A percentile compares a stretch with the other conserved stretches of the same genome.
Conservation (phyloP, 1,140 invertebrate species). For the Caenorhabditis remanei region DNA sequence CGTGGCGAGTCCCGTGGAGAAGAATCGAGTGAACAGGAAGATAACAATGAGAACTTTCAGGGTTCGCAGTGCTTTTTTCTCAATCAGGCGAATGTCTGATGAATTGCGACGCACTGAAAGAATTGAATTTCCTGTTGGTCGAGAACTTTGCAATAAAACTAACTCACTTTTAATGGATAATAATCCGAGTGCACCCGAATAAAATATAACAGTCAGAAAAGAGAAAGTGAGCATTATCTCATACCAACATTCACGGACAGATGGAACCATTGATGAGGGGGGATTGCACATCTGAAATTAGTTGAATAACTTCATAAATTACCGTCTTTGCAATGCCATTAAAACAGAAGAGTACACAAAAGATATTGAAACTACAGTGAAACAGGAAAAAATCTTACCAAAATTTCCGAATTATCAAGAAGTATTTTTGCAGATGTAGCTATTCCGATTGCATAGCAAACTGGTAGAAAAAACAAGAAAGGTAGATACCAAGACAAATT, state of each 20-base stretch:
- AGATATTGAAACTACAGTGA: not conserved
- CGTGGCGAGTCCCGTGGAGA: conserved; percentile 1
- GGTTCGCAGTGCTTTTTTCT: conserved; percentile 3
- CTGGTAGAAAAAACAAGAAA: not conserved
- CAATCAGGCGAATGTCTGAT: conserved; percentile 7
- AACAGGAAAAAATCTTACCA: not conserved
- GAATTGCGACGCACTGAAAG: conserved; percentile 22
- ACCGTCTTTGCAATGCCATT: too few relatives aligned
- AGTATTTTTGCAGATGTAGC: not conserved
- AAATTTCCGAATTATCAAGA: not conserved
- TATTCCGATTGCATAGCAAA: conserved; percentile 9
- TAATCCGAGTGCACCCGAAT: conserved; percentile 26
- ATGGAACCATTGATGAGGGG: not conserved
- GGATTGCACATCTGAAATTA: conserved; percentile 27
- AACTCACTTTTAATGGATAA: not conserved
- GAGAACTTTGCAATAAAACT: not conserved
- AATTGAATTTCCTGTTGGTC: not conserved
- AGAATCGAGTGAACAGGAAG: conserved; percentile 12
- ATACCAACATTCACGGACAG: not conserved
- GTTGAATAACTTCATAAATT: too few relatives aligned
- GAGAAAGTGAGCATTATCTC: conserved; percentile 4
- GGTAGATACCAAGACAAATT: not conserved
- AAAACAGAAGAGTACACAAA: not conserved
- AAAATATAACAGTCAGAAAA: conserved; percentile 6
- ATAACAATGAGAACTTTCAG: conserved; percentile 24